Evolutionary conservation across 2,113 vertebrate species (phyloP).

Genomic region (Taxidea taxus): DNA sequence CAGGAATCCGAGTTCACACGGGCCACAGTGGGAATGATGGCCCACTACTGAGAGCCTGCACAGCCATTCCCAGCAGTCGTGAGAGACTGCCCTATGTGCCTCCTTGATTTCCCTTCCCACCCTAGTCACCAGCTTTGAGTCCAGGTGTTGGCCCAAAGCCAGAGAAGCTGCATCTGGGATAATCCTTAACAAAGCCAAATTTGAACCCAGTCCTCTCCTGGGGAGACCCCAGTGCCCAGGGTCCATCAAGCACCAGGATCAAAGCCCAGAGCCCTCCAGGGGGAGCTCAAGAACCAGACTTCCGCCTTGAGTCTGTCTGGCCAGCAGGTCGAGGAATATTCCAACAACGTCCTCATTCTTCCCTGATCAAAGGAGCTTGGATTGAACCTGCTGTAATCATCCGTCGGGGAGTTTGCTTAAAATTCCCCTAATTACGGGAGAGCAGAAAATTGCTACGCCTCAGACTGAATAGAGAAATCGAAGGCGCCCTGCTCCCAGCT

Average conservation of each 20-base stretch:
- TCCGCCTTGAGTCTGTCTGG: slow-evolving; percentile 54
- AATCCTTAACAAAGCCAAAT: neutral
- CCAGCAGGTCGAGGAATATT: slow-evolving; percentile 74
- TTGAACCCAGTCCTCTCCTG: neutral
- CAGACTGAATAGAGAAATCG: slow-evolving; percentile 76
- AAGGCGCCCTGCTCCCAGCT: slow-evolving; percentile 69
- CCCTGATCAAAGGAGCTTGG: slow-evolving; percentile 81
- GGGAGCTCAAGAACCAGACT: slow-evolving; percentile 43
- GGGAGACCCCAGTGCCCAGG: neutral
- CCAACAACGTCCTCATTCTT: slow-evolving; percentile 70
- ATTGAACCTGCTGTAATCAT: slow-evolving; percentile 83
- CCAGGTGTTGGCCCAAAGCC: neutral
- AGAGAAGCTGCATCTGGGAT: neutral
- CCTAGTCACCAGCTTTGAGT: neutral
- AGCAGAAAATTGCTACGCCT: slow-evolving; percentile 79
- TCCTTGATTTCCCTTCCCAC: neutral
- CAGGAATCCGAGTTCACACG: neutral
- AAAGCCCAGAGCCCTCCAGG: slow-evolving; percentile 20
- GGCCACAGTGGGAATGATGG: neutral
- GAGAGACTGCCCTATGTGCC: neutral
- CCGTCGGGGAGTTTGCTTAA: slow-evolving; percentile 81
- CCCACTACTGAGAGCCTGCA: neutral
- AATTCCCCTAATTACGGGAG: slow-evolving; percentile 84
- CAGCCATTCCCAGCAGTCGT: neutral
- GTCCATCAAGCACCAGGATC: neutral